phyloP scores from a whole-genome alignment of 2,797 vertebrate genomes.

The Leontopithecus rosalia region DNA sequence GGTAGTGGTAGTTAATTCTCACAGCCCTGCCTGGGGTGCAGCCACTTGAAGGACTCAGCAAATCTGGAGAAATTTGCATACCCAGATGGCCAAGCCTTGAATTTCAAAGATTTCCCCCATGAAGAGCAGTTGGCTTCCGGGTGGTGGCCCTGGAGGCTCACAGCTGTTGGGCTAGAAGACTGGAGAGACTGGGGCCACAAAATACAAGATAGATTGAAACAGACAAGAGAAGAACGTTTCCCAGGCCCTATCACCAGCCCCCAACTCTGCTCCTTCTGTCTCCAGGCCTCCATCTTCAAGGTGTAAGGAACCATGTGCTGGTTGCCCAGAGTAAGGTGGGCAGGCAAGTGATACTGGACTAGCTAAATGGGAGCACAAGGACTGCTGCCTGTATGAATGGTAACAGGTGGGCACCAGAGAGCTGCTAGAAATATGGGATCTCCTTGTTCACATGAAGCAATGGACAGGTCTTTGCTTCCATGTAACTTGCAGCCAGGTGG shows the following conservation, averaged over 20 bases:
- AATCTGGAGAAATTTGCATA: constrained; percentile 79
- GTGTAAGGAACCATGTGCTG: not conserved
- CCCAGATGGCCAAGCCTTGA: constrained; percentile 83
- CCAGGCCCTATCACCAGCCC: not conserved
- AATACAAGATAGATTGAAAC: constrained; percentile 22
- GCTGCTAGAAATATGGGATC: not conserved
- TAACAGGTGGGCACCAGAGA: constrained; percentile 17
- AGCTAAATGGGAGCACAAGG: not conserved
- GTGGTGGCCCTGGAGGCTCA: constrained; percentile 60
- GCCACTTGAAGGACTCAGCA: constrained; percentile 64
- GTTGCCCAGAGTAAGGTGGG: not conserved
- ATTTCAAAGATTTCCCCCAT: constrained; percentile 82
- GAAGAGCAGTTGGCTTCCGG: constrained; percentile 79
- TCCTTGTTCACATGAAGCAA: constrained; percentile 2
- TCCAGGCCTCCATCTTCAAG: not conserved
- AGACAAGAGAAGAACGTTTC: constrained; percentile 1
- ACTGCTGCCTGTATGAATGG: constrained; percentile 9
- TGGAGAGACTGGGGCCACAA: not conserved
- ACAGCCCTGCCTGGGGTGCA: constrained; percentile 56
- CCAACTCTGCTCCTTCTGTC: not conserved
- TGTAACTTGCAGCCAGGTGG: not conserved
- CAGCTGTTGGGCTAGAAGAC: constrained; percentile 63
- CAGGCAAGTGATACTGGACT: not conserved
- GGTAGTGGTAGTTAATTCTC: constrained; percentile 43
- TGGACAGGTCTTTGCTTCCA: not conserved